phyloP scores from a whole-genome alignment of 2,888 invertebrate species.

The Macaria liturata region DNA sequence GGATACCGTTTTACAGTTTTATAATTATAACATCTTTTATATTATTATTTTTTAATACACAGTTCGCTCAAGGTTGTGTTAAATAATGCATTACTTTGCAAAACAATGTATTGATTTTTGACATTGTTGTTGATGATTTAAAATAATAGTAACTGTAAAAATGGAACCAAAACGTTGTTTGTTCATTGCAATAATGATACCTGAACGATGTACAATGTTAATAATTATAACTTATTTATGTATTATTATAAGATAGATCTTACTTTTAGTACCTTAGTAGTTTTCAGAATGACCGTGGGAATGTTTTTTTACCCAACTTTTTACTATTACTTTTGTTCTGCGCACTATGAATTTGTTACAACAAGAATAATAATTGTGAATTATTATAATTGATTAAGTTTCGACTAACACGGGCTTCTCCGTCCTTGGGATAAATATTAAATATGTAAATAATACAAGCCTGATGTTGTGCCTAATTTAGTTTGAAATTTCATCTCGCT shows the following conservation, averaged over 20 bases:
- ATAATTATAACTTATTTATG: constrained; percentile 24
- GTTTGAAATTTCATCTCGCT: constrained; percentile 62
- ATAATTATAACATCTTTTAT: constrained; percentile 25
- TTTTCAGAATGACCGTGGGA: neutral
- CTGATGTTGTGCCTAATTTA: constrained; percentile 74
- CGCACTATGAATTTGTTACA: too few species aligned
- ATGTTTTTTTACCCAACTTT: neutral
- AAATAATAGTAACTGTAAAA: constrained; percentile 3
- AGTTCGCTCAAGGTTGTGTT: constrained; percentile 79
- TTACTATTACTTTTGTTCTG: too few species aligned
- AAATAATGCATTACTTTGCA: constrained; percentile 21
- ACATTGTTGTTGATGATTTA: constrained; percentile 26
- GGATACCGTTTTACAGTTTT: constrained; percentile 29
- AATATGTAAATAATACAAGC: constrained; percentile 51
- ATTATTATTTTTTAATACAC: constrained; percentile 39
- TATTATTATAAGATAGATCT: constrained; percentile 13
- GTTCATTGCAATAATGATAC: constrained; percentile 60
- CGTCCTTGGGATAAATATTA: constrained; percentile 58
- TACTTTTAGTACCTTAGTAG: neutral
- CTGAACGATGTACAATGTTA: constrained; percentile 69
- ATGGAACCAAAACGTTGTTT: constrained; percentile 53
- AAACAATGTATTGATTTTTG: constrained; percentile 16
- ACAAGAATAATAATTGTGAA: too few species aligned
- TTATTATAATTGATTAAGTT: constrained; percentile 7
- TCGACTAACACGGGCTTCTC: constrained; percentile 58